phyloP scores from a whole-genome alignment of 2,113 vertebrate genomes.

The Cranoglanis bouderius region DNA sequence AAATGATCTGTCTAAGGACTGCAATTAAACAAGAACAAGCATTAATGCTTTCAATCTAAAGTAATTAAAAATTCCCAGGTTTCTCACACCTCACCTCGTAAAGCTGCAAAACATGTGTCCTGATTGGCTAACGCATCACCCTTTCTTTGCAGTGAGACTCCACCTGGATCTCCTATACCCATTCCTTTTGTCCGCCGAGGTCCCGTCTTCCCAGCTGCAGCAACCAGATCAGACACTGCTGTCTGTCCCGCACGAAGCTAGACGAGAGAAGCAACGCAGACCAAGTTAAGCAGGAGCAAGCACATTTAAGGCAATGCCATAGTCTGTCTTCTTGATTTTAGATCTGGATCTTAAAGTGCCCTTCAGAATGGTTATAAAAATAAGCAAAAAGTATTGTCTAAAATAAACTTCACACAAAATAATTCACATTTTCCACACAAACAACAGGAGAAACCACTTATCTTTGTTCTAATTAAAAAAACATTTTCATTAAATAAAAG shows the following conservation, averaged over 20 bases:
- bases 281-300: neutral
- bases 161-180: constrained; percentile 60
- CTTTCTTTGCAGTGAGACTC: constrained; percentile 73
- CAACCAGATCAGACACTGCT: constrained; percentile 57
- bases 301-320: neutral
- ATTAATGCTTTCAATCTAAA: neutral
- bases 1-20: constrained; percentile 79
- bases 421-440: too few relatives aligned
- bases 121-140: constrained; percentile 81
- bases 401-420: neutral
- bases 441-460: neutral
- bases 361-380: neutral
- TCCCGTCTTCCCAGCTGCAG: constrained; percentile 67
- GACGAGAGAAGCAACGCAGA: neutral
- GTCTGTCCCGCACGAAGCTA: constrained; percentile 67
- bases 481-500: neutral
- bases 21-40: constrained; percentile 20
- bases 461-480: neutral
- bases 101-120: constrained; percentile 79
- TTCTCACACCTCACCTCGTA: constrained; percentile 71
- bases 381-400: neutral
- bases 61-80: neutral
- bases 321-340: neutral
- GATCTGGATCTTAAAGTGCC: neutral
- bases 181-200: constrained; percentile 69